phyloP scores from a whole-genome alignment of 2,888 invertebrate species.

The Microctonus aethiopoides region DNA sequence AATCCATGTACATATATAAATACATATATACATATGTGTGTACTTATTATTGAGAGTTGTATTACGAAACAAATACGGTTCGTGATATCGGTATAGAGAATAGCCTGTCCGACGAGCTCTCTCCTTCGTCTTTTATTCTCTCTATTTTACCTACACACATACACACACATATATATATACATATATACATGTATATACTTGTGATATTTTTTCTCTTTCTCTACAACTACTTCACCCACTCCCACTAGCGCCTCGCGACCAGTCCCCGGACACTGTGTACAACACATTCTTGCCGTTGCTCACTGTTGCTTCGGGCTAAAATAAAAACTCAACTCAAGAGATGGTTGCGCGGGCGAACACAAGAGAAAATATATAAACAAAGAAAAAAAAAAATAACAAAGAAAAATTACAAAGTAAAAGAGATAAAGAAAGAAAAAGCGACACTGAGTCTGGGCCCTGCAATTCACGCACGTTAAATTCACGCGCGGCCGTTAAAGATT shows the following conservation, averaged over 20 bases:
- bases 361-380: too few relatives aligned
- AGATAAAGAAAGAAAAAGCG: constrained; percentile 13
- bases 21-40: background rate
- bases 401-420: constrained; percentile 10
- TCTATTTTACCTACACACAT: constrained; percentile 17
- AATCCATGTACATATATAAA: background rate
- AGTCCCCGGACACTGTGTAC: background rate
- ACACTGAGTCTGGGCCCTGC: constrained; percentile 43
- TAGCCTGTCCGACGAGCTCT: constrained; percentile 27
- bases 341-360: background rate
- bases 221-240: constrained; percentile 21
- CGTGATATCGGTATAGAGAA: constrained; percentile 30
- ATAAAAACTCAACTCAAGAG: constrained; percentile 51
- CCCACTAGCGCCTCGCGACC: constrained; percentile 38
- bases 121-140: constrained; percentile 16
- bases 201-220: constrained; percentile 16
- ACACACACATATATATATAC: background rate
- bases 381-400: too few relatives aligned
- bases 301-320: constrained; percentile 57
- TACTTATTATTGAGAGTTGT: constrained; percentile 11
- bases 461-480: constrained; percentile 54
- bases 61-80: constrained; percentile 32
- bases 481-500: constrained; percentile 43
- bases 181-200: background rate
- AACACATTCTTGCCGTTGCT: constrained; percentile 25